Conservation (phyloP, 2,113 vertebrate genomes). For the Chaetodon trifascialis region DNA sequence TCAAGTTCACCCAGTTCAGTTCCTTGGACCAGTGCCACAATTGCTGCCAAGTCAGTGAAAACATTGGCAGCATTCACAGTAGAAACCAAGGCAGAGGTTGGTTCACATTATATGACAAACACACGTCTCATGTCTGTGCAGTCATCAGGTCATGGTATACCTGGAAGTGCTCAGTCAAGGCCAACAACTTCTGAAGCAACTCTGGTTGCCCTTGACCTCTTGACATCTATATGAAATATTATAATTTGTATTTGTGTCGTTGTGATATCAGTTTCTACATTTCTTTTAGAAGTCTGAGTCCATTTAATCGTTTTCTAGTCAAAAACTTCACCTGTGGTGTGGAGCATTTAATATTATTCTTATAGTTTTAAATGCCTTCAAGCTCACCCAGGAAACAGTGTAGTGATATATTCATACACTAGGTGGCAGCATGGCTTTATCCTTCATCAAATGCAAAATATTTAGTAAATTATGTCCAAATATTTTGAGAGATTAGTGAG, state of each 20-base stretch:
- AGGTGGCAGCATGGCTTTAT: conserved; percentile 32
- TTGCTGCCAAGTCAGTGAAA: not conserved
- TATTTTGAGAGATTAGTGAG: not conserved
- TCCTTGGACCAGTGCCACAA: conserved; percentile 6
- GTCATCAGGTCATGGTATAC: not conserved
- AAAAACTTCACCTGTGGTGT: not conserved
- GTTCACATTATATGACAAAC: not conserved
- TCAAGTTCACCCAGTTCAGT: conserved; percentile 21
- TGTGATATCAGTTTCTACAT: not conserved
- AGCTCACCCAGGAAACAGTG: not conserved
- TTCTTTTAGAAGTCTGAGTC: not conserved
- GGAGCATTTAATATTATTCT: not conserved
- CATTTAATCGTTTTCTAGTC: not conserved
- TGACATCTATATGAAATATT: not conserved
- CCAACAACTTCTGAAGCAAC: not conserved
- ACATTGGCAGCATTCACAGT: conserved; percentile 1
- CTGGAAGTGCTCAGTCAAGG: not conserved
- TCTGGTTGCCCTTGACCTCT: not conserved
- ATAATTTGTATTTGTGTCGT: not conserved
- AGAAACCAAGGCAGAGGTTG: not conserved
- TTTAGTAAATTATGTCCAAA: not conserved
- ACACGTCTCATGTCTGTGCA: not conserved
- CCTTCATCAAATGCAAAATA: not conserved
- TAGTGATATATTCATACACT: conserved; percentile 33
- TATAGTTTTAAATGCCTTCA: not conserved